These are phyloP conservation scores for Benitochromis conjunctus DNA, from an alignment of 2,113 vertebrate species.

Conservation along the genomic window DNA sequence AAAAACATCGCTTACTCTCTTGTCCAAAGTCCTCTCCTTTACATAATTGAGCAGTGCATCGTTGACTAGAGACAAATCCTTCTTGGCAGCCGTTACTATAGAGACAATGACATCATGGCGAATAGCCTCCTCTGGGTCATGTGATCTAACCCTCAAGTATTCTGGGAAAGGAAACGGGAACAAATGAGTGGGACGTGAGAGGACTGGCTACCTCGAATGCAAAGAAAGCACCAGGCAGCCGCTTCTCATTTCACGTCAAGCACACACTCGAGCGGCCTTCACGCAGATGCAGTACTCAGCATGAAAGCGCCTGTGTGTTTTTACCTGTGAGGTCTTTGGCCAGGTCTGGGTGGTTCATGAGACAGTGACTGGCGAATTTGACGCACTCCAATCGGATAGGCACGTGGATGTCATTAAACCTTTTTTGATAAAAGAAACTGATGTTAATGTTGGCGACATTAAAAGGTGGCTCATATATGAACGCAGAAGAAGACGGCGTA, in stretches of 20 bases:
- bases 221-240: neutral
- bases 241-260: neutral
- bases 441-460: neutral
- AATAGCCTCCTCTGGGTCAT: slow-evolving; percentile 98
- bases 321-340: slow-evolving; percentile 93
- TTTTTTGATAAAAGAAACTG: slow-evolving; percentile 27
- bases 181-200: neutral
- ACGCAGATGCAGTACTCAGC: neutral
- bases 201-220: neutral
- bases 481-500: neutral
- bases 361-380: slow-evolving; percentile 97
- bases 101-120: slow-evolving; percentile 98
- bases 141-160: slow-evolving; percentile 93
- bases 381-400: slow-evolving; percentile 98
- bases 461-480: neutral
- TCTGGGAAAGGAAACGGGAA: slow-evolving; percentile 72
- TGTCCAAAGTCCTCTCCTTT: slow-evolving; percentile 94
- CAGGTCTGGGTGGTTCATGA: slow-evolving; percentile 98
- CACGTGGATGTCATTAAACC: slow-evolving; percentile 99
- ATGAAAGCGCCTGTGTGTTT: neutral
- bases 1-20: slow-evolving; percentile 77
- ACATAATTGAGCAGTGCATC: slow-evolving; percentile 97
- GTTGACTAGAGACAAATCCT: slow-evolving; percentile 94
- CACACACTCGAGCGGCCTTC: neutral
- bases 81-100: slow-evolving; percentile 98